Conservation (phyloP, 2,797 vertebrate genomes). For the Echiichthys vipera region DNA sequence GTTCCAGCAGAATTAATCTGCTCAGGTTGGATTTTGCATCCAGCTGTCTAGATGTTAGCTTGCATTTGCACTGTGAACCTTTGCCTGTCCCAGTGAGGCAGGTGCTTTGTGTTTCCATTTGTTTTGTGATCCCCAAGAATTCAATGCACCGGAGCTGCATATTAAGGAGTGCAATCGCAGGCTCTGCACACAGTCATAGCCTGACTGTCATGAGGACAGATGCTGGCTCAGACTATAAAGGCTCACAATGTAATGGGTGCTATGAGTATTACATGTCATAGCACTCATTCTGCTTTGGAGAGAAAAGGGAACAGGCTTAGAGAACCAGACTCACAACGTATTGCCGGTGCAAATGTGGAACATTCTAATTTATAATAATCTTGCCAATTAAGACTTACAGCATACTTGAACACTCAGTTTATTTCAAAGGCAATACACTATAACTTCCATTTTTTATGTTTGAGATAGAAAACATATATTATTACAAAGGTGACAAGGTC, state of each 20-base stretch:
- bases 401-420: background rate
- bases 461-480: background rate
- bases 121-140: constrained; percentile 37
- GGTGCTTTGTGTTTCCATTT: constrained; percentile 50
- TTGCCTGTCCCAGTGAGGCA: constrained; percentile 32
- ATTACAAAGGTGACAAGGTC: background rate
- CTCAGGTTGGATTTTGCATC: constrained; percentile 30
- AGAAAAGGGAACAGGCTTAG: constrained; percentile 5
- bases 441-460: background rate
- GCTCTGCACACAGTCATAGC: constrained; percentile 22
- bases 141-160: constrained; percentile 32
- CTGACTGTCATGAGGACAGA: constrained; percentile 44
- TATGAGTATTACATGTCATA: constrained; percentile 31
- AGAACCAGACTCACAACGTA: background rate
- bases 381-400: constrained; percentile 2
- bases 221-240: constrained; percentile 27
- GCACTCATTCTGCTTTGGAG: constrained; percentile 20
- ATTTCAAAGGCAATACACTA: background rate
- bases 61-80: constrained; percentile 38
- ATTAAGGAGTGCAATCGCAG: constrained; percentile 38
- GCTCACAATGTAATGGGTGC: constrained; percentile 32
- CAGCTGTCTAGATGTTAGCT: constrained; percentile 38
- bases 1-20: constrained; percentile 28
- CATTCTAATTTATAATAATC: background rate
- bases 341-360: constrained; percentile 3